Conservation (phyloP, 1,140 invertebrate genomes). For the Notospermus geniculatus region DNA sequence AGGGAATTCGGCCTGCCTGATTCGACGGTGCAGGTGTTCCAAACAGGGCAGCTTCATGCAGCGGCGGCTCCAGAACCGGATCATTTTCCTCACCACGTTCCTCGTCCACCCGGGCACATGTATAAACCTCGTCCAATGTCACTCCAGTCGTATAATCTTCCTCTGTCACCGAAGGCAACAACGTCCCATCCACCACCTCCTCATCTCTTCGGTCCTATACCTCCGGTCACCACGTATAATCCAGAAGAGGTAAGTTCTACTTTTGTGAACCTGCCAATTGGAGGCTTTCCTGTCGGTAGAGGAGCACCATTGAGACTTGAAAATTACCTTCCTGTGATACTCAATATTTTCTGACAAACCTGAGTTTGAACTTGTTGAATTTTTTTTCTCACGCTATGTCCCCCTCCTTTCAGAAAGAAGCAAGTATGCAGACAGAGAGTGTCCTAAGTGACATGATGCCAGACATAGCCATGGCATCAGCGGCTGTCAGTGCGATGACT, state of each 20-base stretch:
- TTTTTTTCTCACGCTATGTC: constrained; percentile 6
- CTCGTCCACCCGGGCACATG: not conserved
- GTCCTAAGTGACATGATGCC: constrained; percentile 80
- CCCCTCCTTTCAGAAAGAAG: constrained; percentile 57
- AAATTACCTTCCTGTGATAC: too few relatives aligned
- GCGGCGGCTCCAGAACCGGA: not conserved
- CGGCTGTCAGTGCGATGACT: constrained; percentile 69
- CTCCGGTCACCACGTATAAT: constrained; percentile 23
- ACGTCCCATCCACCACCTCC: constrained; percentile 18
- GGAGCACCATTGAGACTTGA: too few relatives aligned
- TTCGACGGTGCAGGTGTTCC: constrained; percentile 79
- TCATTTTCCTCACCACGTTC: not conserved
- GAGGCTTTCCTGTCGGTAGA: too few relatives aligned
- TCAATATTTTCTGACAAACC: too few relatives aligned
- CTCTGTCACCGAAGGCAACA: constrained; percentile 8
- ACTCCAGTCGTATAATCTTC: constrained; percentile 15
- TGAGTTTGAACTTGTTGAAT: not conserved
- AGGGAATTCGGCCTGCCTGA: constrained; percentile 93
- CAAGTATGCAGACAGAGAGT: constrained; percentile 65
- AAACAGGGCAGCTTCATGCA: constrained; percentile 47
- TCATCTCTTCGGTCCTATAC: constrained; percentile 15
- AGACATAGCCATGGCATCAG: constrained; percentile 83
- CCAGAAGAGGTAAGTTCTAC: constrained; percentile 26
- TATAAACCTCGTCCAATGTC: not conserved
- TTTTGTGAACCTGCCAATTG: too few relatives aligned